Evolutionary conservation across 53 echinoderm and acorn worm species (phyloP), one percentile per base, ranked within the genome.

Genomic region (Paracentrotus lividus): DNA sequence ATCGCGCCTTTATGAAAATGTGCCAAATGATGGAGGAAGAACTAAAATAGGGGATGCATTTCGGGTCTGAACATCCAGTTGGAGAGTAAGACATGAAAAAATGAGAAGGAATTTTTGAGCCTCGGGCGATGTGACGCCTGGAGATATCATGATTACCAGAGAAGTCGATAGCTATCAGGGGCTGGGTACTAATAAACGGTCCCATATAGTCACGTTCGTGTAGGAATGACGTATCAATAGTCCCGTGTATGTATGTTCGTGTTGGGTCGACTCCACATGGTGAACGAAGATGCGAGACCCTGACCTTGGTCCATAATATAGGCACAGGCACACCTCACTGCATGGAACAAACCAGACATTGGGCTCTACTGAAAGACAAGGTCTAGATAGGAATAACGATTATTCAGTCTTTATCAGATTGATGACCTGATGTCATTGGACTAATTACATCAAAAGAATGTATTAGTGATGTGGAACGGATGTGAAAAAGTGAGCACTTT

Each of bases 1-100:
- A 56, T 58, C 31, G 14, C 88, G 88, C 88, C 88, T 33, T 54
- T 54, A 58, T 88, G 88, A 88, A 88, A 88, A 88, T 88, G 88
- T 88, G 88, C 88, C 88, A 88, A 88, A 53, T 38, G 54, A 57
- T 33, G 88, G 57, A 33, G 32, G 34, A 56, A 55, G 58, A 36
- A 18, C 20, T 16, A 20, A 56, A 36, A 18, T 33, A 21, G 88
- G 54, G 38, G 16, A 34, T 57, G 40, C 21, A 38, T 56, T n/a
- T 57, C 20, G 58, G 53, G 58, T 33, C 29, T 33, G 45, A 86
- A 58, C 20, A 57, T 2, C 8, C 56, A n/a, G 20, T 38, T 21
- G 58, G 20, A 38, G 53, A 88, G 88, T 24, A 55, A 88, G 88
- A 27, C 14, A 88, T 51, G 38, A 34, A 88, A 55, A 57, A 58